phyloP scores from a whole-genome alignment of 2,113 vertebrate species.

The Fregetta grallaria region DNA sequence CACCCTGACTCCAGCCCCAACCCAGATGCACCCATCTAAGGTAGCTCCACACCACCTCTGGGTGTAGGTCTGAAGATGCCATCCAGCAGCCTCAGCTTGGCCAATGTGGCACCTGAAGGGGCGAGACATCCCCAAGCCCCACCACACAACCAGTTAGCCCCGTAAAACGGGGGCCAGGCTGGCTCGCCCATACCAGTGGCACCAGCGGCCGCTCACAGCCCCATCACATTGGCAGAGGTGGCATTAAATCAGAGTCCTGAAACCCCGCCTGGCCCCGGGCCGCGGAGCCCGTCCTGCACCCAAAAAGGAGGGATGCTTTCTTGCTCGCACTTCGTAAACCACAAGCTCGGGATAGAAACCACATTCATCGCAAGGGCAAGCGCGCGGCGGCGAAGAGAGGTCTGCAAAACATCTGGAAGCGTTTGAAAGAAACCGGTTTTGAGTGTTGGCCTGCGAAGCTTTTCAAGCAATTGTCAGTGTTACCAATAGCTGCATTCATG shows the following conservation, averaged over 20 bases:
- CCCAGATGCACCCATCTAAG: not conserved
- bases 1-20: not conserved
- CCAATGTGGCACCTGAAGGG: not conserved
- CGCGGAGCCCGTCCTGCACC: not conserved
- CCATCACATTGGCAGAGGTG: accelerated
- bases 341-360: not conserved
- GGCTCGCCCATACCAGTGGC: accelerated
- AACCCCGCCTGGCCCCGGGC: not conserved
- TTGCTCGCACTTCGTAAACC: not conserved
- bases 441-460: not conserved
- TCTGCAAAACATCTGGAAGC: not conserved
- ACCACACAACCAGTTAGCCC: not conserved
- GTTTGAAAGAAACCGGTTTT: not conserved
- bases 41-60: not conserved
- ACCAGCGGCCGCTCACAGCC: accelerated
- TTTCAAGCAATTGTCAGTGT: not conserved
- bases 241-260: not conserved
- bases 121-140: not conserved
- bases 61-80: not conserved
- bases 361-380: not conserved
- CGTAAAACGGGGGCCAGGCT: not conserved
- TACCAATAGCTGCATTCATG: not conserved
- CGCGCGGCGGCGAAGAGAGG: accelerated
- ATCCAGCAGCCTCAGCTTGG: not conserved
- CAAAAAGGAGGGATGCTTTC: not conserved